Conservation (phyloP, 2,888 invertebrate species). For the Dichetophora obliterata region DNA sequence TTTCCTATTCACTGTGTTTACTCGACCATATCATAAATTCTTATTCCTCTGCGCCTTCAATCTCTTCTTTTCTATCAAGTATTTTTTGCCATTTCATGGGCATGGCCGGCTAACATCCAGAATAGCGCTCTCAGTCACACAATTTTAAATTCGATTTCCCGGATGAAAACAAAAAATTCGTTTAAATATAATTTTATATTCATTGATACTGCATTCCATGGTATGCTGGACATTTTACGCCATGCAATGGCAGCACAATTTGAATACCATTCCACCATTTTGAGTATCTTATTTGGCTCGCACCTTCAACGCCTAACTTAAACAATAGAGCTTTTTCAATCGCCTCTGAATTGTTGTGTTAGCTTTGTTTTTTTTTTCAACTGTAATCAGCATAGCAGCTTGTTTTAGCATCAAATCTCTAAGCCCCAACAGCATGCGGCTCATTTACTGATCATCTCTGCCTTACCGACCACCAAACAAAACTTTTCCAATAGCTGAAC, state of each 20-base stretch:
- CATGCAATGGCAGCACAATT: not conserved
- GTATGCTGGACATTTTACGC: not conserved
- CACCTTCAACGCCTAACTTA: not conserved
- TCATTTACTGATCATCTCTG: not conserved
- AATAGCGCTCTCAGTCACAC: not conserved
- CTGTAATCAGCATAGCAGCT: not conserved
- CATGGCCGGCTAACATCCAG: not conserved
- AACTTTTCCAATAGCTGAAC: slow-evolving; percentile 36
- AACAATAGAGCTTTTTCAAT: not conserved
- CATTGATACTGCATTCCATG: slow-evolving; percentile 34
- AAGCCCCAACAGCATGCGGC: not conserved
- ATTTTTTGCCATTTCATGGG: not conserved
- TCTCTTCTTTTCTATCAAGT: not conserved
- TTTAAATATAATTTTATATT: slow-evolving; percentile 40
- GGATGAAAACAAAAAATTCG: slow-evolving; percentile 37
- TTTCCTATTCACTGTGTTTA: not conserved
- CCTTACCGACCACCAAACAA: not conserved
- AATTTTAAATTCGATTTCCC: slow-evolving; percentile 37
- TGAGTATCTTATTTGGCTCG: not conserved
- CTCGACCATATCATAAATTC: not conserved
- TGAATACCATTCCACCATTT: not conserved
- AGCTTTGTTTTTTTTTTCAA: not conserved
- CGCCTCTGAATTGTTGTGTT: not conserved
- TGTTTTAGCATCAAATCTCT: not conserved
- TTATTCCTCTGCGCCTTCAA: not conserved